Conservation (phyloP, 2,797 vertebrate species). For the Eptatretus atami region DNA sequence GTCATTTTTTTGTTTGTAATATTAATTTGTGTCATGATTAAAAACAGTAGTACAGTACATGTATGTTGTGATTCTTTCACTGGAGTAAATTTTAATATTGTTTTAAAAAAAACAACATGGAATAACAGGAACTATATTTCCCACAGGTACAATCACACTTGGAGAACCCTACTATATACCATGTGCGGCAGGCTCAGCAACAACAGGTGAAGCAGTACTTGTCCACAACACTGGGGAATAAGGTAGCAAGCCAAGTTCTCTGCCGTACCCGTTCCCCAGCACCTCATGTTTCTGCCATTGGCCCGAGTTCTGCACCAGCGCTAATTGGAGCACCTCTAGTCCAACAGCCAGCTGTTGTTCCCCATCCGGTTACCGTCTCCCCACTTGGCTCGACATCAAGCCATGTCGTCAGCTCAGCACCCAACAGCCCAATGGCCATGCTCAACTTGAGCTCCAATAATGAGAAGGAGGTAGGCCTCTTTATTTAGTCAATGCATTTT, state of each 20-base stretch:
- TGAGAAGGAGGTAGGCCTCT: conserved; percentile 37
- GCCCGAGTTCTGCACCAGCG: conserved; percentile 12
- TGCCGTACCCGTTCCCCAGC: conserved; percentile 21
- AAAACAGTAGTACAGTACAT: too few species aligned
- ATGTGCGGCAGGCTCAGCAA: conserved; percentile 51
- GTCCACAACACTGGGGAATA: conserved; percentile 40
- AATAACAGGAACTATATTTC: neutral
- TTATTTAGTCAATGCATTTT: too few species aligned
- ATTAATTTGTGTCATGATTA: too few species aligned
- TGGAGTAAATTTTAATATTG: neutral
- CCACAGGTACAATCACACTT: conserved; percentile 53
- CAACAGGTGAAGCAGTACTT: conserved; percentile 68
- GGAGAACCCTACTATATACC: conserved; percentile 63
- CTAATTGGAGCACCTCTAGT: neutral
- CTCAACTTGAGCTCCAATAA: conserved; percentile 43
- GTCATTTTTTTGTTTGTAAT: too few species aligned
- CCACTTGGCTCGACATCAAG: conserved; percentile 10
- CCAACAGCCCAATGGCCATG: conserved; percentile 49
- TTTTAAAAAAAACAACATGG: neutral
- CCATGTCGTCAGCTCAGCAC: conserved; percentile 28
- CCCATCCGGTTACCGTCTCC: conserved; percentile 12
- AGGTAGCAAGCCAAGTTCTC: conserved; percentile 27
- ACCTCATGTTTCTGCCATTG: conserved; percentile 18
- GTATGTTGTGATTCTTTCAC: too few species aligned
- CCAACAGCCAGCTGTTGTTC: conserved; percentile 10